Evolutionary conservation across 2,113 vertebrate species (phyloP).

Genomic region (Clarias batrachus): DNA sequence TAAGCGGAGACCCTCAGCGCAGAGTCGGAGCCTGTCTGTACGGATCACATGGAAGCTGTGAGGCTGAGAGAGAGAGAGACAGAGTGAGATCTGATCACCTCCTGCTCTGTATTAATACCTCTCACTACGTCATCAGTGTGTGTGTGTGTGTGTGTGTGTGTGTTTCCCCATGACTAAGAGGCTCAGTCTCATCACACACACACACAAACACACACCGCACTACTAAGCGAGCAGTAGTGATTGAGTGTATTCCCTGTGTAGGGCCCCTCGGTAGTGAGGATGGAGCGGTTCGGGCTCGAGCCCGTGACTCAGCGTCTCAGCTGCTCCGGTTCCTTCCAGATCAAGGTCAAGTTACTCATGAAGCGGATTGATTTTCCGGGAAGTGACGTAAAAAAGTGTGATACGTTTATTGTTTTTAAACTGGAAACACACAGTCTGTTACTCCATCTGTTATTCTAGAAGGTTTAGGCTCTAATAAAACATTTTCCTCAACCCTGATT

Average conservation of each 20-base stretch:
- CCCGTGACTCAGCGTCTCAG: neutral
- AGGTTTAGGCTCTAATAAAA: too few relatives aligned
- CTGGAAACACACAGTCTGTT: too few relatives aligned
- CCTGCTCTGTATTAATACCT: neutral
- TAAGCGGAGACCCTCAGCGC: constrained; percentile 78
- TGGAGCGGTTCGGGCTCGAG: neutral
- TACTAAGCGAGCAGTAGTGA: fast-evolving
- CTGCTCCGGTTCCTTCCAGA: neutral
- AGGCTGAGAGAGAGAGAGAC: neutral
- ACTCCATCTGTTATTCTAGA: too few relatives aligned
- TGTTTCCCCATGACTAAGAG: neutral
- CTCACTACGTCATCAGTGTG: too few relatives aligned
- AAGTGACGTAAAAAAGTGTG: neutral
- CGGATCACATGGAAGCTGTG: constrained; percentile 43
- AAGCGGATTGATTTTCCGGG: neutral
- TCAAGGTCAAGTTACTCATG: too few relatives aligned
- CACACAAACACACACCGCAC: neutral
- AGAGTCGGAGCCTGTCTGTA: constrained; percentile 40
- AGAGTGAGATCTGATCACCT: neutral
- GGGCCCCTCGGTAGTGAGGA: neutral
- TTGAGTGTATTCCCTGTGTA: neutral
- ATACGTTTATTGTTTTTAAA: too few relatives aligned
- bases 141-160: too few relatives aligned
- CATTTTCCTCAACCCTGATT: too few relatives aligned
- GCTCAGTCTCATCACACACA: neutral